A percentile compares a stretch with the other conserved stretches of the same genome.
Evolutionary conservation across 2,113 vertebrate species (phyloP).

Genomic region (Oncorhynchus clarkii): DNA sequence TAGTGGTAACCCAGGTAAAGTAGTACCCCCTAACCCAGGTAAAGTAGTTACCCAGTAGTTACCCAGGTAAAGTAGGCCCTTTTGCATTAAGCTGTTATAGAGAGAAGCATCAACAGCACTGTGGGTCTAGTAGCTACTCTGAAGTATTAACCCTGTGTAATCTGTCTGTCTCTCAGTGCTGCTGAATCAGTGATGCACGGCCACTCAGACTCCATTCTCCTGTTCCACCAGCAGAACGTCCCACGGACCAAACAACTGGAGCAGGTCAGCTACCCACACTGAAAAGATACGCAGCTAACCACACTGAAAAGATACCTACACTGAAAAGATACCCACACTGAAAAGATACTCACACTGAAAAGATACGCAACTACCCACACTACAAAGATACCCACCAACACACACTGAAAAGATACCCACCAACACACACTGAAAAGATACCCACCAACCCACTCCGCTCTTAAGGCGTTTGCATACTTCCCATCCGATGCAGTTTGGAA

Average conservation of each 20-base stretch:
- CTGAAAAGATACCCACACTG: too few relatives aligned
- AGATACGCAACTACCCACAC: too few relatives aligned
- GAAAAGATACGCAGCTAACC: not conserved
- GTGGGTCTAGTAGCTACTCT: not conserved
- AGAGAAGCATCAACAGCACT: too few relatives aligned
- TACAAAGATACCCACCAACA: too few relatives aligned
- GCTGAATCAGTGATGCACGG: constrained; percentile 95
- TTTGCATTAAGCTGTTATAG: too few relatives aligned
- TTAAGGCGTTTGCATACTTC: not conserved
- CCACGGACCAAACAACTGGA: constrained; percentile 88
- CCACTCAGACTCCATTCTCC: constrained; percentile 88
- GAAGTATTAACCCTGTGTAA: not conserved
- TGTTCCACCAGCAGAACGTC: constrained; percentile 96
- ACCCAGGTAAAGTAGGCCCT: too few relatives aligned
- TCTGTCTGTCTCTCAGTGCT: constrained; percentile 75
- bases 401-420: too few relatives aligned
- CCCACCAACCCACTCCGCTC: not conserved
- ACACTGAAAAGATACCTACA: not conserved
- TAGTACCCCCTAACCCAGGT: too few relatives aligned
- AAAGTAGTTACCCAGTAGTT: too few relatives aligned
- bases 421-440: not conserved
- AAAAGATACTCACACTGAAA: too few relatives aligned
- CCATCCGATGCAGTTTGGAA: too few relatives aligned
- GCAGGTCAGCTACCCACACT: constrained; percentile 74
- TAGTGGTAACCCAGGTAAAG: too few relatives aligned